Evolutionary conservation across 2,888 invertebrate genomes (phyloP).

Genomic region (Spodoptera picta): DNA sequence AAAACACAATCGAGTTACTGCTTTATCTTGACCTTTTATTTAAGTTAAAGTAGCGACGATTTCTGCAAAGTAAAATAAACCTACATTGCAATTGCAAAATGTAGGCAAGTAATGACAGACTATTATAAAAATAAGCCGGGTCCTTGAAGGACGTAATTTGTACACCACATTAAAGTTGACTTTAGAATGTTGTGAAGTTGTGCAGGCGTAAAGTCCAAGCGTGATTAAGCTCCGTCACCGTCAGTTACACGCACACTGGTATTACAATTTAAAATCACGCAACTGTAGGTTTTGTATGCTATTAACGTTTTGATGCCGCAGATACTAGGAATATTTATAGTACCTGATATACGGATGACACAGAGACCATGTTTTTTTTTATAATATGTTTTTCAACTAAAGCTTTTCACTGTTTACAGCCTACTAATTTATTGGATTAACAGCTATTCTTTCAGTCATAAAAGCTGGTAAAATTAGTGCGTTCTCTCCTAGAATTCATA

Average conservation of each 20-base stretch:
- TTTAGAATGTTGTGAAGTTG: slow-evolving; percentile 31
- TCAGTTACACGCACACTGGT: not conserved
- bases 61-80: not conserved
- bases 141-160: slow-evolving; percentile 31
- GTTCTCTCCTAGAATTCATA: too few species aligned
- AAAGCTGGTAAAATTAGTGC: too few species aligned
- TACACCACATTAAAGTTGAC: slow-evolving; percentile 5
- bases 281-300: slow-evolving; percentile 9
- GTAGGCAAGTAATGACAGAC: not conserved
- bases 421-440: too few species aligned
- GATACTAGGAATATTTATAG: not conserved
- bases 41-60: not conserved
- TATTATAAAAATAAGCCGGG: slow-evolving; percentile 14
- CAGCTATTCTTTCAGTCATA: too few species aligned
- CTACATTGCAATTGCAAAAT: slow-evolving; percentile 21
- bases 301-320: slow-evolving; percentile 21
- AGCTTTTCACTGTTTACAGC: too few species aligned
- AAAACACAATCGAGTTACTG: slow-evolving; percentile 8
- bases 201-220: slow-evolving; percentile 11
- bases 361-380: too few species aligned
- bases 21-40: not conserved
- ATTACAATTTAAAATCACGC: slow-evolving; percentile 16
- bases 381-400: too few species aligned
- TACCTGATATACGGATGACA: too few species aligned
- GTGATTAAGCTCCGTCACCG: slow-evolving; percentile 35